Base-by-base conservation (phyloP, 1,140 invertebrate genomes). In the Euborellia annulipes region DNA sequence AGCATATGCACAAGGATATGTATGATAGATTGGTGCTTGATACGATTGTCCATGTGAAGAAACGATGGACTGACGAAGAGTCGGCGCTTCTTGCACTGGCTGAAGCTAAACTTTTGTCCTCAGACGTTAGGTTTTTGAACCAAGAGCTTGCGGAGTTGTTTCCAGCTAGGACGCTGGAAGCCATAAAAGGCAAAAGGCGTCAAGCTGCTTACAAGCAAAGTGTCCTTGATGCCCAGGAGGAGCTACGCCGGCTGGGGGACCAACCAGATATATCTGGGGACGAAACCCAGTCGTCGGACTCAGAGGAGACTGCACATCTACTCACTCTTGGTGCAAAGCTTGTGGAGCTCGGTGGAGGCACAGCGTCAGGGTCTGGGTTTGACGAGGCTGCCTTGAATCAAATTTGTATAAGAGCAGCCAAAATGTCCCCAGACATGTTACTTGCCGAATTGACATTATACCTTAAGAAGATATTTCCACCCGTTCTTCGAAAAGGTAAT, bases 1-100 rank as follows among this genome's bases (percentile, higher is more conserved):
- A 44, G 23, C 36, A 22, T n/a, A 34, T n/a, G 14, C 49, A 50
- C 37, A 47, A 43, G n/a, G 49, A 47, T 18, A 43, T 40, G 49
- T 50, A 47, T 20, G 49, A 50, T 23, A 41, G 39, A 11, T 14
- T 23, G 17, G n/a, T 38, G 14, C 46, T 47, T 23, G 30, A 27
- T 27, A 27, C 23, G 23, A 27, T 22, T 7, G 16, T 13, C 6
- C n/a, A 9, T 21, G 14, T 1, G 0, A 50, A 47, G 22, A 18
- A 32, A n/a, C 21, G 49, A 9, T 47, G 49, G 45, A 17, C 34
- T 1, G 21, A 39, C 1, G 49, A 50, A 20, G 45, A 50, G 32
- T 11, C 16, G 0, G 23, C 17, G 3, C 14, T 50, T 0, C n/a
- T 50, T 1, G 49, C 49, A 9, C 16, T 45, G 32, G 13, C 38